These are phyloP conservation scores for Ariolimax columbianus DNA, from an alignment of 2,888 invertebrate genomes.

Conservation along the genomic window DNA sequence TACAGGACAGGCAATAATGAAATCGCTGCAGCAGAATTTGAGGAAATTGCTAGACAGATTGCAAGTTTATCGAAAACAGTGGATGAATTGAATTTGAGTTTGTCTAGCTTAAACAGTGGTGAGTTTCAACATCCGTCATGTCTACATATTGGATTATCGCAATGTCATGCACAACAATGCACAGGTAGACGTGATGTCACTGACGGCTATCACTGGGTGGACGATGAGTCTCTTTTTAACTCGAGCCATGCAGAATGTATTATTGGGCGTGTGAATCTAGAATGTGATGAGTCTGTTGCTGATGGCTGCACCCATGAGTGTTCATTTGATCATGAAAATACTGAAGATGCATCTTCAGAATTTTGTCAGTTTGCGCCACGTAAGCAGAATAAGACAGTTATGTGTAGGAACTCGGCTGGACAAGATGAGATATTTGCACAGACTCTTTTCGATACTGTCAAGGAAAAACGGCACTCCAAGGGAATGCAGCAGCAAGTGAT, in stretches of 20 bases:
- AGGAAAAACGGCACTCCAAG: conserved; percentile 20
- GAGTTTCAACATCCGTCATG: conserved; percentile 57
- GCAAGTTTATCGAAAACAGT: conserved; percentile 72
- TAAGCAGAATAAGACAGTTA: not conserved
- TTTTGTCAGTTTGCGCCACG: not conserved
- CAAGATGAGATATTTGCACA: conserved; percentile 65
- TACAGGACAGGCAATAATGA: not conserved
- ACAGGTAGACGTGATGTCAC: conserved; percentile 54
- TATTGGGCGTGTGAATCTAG: conserved; percentile 63
- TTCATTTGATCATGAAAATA: conserved; percentile 7
- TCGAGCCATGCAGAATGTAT: conserved; percentile 68
- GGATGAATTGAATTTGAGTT: conserved; percentile 68
- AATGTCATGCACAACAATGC: not conserved
- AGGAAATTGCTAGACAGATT: conserved; percentile 70
- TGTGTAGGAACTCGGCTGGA: conserved; percentile 25
- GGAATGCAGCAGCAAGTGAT: not conserved
- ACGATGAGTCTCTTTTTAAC: conserved; percentile 70
- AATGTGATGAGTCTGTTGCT: conserved; percentile 61
- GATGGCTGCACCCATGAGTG: not conserved
- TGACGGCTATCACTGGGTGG: conserved; percentile 73
- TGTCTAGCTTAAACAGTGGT: conserved; percentile 70
- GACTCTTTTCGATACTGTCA: conserved; percentile 39
- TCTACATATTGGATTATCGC: not conserved
- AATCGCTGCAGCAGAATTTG: conserved; percentile 61
- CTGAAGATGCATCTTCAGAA: conserved; percentile 24